Evolutionary conservation across 2,888 invertebrate genomes (phyloP).

Genomic region (Anthophora plumipes): DNA sequence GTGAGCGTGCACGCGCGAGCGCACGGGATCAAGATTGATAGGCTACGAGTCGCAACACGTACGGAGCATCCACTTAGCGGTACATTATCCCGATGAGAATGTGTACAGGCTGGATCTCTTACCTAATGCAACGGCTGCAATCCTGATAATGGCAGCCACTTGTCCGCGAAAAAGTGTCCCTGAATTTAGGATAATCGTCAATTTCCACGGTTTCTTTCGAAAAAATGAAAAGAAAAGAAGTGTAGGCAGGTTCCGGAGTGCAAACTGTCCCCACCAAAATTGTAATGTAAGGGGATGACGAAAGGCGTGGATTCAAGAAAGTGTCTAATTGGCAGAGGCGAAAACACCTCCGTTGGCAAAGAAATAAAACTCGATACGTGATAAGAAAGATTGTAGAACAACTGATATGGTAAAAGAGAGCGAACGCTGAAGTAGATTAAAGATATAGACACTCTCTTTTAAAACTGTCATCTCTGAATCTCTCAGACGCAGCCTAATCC

Average conservation of each 20-base stretch:
- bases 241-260: neutral
- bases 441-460: too few relatives aligned
- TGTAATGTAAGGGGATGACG: too few relatives aligned
- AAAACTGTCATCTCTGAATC: too few relatives aligned
- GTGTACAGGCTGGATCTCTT: constrained; percentile 68
- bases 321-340: too few relatives aligned
- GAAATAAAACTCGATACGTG: too few relatives aligned
- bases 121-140: constrained; percentile 75
- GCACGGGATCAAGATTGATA: constrained; percentile 81
- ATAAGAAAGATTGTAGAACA: too few relatives aligned
- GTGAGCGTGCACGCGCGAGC: constrained; percentile 8
- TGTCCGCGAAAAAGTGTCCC: constrained; percentile 59
- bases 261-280: too few relatives aligned
- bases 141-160: constrained; percentile 79
- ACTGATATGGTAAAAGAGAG: too few relatives aligned
- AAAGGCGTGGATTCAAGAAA: too few relatives aligned
- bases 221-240: neutral
- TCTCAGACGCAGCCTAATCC: too few relatives aligned
- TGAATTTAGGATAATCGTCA: constrained; percentile 62
- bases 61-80: constrained; percentile 80
- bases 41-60: constrained; percentile 75
- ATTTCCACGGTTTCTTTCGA: constrained; percentile 20
- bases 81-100: constrained; percentile 83
- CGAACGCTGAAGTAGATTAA: too few relatives aligned
- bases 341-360: too few relatives aligned